Conservation (phyloP, 2,888 invertebrate genomes). For the Papilio demoleus region DNA sequence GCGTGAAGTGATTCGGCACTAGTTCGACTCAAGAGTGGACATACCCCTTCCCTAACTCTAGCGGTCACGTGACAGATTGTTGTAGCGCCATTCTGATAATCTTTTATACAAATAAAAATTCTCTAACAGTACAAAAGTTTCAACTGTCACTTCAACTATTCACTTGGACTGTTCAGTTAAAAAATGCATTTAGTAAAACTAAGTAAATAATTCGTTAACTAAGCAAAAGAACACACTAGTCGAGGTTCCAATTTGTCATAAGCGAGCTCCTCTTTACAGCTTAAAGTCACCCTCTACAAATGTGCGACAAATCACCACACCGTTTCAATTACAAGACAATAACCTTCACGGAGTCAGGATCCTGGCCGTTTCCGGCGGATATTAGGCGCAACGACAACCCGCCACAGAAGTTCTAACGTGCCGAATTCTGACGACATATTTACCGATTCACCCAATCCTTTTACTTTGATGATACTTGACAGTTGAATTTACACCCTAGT, state of each 20-base stretch:
- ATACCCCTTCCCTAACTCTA: too few species aligned
- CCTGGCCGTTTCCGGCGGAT: conserved; percentile 77
- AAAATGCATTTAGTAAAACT: too few species aligned
- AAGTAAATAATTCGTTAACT: neutral
- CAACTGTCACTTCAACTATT: too few species aligned
- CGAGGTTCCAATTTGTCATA: conserved; percentile 24
- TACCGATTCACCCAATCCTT: conserved; percentile 57
- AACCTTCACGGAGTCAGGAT: conserved; percentile 64
- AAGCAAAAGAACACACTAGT: neutral
- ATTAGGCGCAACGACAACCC: conserved; percentile 65
- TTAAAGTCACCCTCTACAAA: conserved; percentile 49
- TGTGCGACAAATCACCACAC: conserved; percentile 72
- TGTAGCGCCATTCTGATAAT: too few species aligned
- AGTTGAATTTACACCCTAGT: conserved; percentile 41
- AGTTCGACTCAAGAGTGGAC: too few species aligned
- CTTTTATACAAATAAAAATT: too few species aligned
- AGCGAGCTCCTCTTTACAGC: conserved; percentile 2
- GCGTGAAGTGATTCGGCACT: too few species aligned
- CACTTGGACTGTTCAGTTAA: too few species aligned
- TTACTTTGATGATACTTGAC: conserved; percentile 43
- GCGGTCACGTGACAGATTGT: too few species aligned
- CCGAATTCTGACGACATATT: conserved; percentile 78
- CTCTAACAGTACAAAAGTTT: too few species aligned
- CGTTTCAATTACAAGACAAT: conserved; percentile 78
- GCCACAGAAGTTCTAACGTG: conserved; percentile 61